A percentile compares a stretch with the other conserved stretches of the same genome.
These are phyloP conservation scores for Hydroisotoma schaefferi DNA, from an alignment of 2,888 invertebrate species.

Conservation along the genomic window DNA sequence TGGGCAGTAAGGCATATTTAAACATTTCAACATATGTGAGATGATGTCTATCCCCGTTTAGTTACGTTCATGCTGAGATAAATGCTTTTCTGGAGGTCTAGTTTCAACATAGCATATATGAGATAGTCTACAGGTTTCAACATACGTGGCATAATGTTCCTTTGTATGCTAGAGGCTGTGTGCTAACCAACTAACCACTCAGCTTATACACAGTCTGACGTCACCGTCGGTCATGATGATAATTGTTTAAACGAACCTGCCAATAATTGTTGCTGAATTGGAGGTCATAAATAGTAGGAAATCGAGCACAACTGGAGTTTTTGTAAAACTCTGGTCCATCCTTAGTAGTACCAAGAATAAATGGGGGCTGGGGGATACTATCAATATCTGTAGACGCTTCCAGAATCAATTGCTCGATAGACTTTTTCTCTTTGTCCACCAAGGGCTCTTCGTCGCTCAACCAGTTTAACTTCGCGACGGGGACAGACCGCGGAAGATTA, in stretches of 20 bases:
- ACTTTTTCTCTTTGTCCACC: slow-evolving; percentile 61
- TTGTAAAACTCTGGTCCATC: slow-evolving; percentile 65
- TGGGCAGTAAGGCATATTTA: too few relatives aligned
- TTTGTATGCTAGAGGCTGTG: not conserved
- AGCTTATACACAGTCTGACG: too few relatives aligned
- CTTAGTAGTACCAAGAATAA: slow-evolving; percentile 61
- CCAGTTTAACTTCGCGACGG: too few relatives aligned
- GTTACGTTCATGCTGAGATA: too few relatives aligned
- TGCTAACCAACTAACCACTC: not conserved
- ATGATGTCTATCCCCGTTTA: too few relatives aligned
- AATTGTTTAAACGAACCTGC: slow-evolving; percentile 59
- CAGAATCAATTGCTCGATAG: slow-evolving; percentile 69
- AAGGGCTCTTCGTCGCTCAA: slow-evolving; percentile 58
- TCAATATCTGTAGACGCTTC: slow-evolving; percentile 54
- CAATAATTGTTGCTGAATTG: slow-evolving; percentile 92
- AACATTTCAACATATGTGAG: too few relatives aligned
- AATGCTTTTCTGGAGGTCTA: too few relatives aligned
- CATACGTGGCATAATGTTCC: not conserved
- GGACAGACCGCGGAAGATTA: too few relatives aligned
- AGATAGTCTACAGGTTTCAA: too few relatives aligned
- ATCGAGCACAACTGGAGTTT: slow-evolving; percentile 74
- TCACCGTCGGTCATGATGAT: too few relatives aligned
- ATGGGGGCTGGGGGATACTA: slow-evolving; percentile 70
- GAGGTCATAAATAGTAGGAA: slow-evolving; percentile 82
- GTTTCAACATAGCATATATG: not conserved